These are phyloP conservation scores for Ricordea florida DNA, from an alignment of 92 coral and sea anemone species.

Conservation along the genomic window DNA sequence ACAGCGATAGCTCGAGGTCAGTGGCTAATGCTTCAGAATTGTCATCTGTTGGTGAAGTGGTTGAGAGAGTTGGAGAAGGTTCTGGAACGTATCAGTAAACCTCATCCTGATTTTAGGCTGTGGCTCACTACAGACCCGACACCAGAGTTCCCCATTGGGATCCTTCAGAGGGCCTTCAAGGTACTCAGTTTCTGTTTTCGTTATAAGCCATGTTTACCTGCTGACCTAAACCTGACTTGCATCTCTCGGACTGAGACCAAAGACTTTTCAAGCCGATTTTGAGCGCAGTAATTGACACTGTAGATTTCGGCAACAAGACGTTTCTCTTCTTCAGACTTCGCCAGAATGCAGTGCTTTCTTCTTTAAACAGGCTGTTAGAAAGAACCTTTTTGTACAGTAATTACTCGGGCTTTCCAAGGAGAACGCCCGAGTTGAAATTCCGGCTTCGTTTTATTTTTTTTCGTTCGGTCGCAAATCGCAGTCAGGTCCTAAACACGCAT, in stretches of 20 bases:
- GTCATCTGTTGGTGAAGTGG: slow-evolving; percentile 97
- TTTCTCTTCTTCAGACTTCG: neutral
- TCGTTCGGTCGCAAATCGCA: too few species aligned
- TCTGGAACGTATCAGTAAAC: slow-evolving; percentile 94
- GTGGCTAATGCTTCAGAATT: slow-evolving; percentile 99
- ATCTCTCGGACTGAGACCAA: too few species aligned
- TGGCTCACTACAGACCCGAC: slow-evolving; percentile 99
- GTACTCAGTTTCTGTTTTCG: slow-evolving; percentile 52
- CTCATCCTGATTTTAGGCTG: slow-evolving; percentile 97
- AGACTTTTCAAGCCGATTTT: too few species aligned
- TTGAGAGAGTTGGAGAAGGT: slow-evolving; percentile 93
- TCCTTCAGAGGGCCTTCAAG: slow-evolving; percentile 95
- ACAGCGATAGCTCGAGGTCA: slow-evolving; percentile 99
- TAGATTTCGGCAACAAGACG: neutral
- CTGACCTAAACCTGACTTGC: too few species aligned
- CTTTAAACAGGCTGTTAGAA: too few species aligned
- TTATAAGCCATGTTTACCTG: too few species aligned
- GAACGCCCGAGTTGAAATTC: too few species aligned
- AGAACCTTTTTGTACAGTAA: too few species aligned
- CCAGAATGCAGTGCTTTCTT: too few species aligned
- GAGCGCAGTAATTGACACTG: neutral
- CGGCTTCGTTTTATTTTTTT: too few species aligned
- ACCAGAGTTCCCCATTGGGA: slow-evolving; percentile 98
- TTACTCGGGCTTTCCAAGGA: too few species aligned
- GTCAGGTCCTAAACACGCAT: too few species aligned